phyloP scores from a whole-genome alignment of 2,888 invertebrate genomes.

The Andrena trimmerana region DNA sequence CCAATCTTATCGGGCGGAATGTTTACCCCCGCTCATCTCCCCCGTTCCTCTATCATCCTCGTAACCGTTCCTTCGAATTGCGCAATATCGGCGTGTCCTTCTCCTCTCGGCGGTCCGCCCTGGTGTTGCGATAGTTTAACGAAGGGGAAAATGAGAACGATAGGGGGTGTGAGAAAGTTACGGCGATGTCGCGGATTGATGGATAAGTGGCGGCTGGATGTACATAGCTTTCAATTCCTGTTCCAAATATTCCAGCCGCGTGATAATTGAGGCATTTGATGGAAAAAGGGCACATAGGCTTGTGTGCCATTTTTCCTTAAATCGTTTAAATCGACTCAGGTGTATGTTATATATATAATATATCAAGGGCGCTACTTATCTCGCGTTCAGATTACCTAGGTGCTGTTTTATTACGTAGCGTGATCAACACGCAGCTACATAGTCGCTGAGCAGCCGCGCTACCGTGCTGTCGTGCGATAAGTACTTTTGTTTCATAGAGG shows the following conservation, averaged over 20 bases:
- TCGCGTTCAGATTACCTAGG: too few relatives aligned
- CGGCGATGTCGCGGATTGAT: not conserved
- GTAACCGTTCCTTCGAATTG: not conserved
- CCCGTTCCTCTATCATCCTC: not conserved
- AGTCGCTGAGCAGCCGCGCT: too few relatives aligned
- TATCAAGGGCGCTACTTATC: too few relatives aligned
- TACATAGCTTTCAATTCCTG: not conserved
- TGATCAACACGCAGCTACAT: too few relatives aligned
- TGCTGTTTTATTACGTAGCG: too few relatives aligned
- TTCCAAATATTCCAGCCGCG: not conserved
- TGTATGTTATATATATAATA: too few relatives aligned
- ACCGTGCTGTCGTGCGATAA: too few relatives aligned
- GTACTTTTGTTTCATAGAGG: too few relatives aligned
- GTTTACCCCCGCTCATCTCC: constrained; percentile 10
- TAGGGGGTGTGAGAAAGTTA: not conserved
- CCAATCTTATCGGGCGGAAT: constrained; percentile 40
- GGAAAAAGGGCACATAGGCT: too few relatives aligned
- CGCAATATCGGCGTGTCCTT: not conserved
- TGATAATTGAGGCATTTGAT: not conserved
- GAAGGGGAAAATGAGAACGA: not conserved
- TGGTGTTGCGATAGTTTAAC: not conserved
- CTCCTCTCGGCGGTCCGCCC: not conserved
- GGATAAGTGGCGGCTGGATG: not conserved
- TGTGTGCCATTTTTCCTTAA: too few relatives aligned
- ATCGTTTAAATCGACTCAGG: too few relatives aligned